Evolutionary conservation across 2,797 vertebrate genomes (phyloP).

Genomic region (Takifugu ocellatus): DNA sequence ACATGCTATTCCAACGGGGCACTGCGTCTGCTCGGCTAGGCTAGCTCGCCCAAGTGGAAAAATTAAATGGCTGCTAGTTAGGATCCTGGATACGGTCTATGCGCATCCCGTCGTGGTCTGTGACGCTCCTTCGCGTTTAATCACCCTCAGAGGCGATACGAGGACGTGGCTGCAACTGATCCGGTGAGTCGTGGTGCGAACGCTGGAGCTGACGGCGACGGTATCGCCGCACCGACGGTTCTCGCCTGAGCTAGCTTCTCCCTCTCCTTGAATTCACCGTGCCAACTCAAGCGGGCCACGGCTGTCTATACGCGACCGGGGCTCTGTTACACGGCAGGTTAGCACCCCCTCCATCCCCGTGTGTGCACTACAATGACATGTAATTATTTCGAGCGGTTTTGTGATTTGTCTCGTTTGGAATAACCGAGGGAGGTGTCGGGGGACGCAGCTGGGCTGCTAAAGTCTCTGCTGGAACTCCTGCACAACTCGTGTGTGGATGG

Average conservation of each 20-base stretch:
- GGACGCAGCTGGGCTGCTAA: conserved; percentile 33
- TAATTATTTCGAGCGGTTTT: not conserved
- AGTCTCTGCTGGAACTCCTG: conserved; percentile 15
- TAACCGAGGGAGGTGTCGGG: conserved; percentile 30
- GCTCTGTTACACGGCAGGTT: conserved; percentile 17
- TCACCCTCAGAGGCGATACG: conserved; percentile 23
- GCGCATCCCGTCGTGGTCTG: conserved; percentile 6
- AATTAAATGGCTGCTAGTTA: conserved; percentile 23
- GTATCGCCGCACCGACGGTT: conserved; percentile 23
- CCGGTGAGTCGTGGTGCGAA: conserved; percentile 63
- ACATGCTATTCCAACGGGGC: conserved; percentile 69
- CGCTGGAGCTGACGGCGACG: conserved; percentile 29
- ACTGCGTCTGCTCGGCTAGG: conserved; percentile 54
- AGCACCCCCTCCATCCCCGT: not conserved
- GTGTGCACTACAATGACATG: conserved; percentile 3
- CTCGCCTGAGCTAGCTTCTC: conserved; percentile 29
- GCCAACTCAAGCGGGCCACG: conserved; percentile 41
- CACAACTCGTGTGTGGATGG: not conserved
- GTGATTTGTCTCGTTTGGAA: conserved; percentile 5
- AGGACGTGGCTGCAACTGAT: conserved; percentile 40
- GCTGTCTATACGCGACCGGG: conserved; percentile 42
- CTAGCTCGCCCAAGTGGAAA: conserved; percentile 44
- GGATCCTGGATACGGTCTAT: conserved; percentile 20
- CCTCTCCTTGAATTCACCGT: conserved; percentile 27
- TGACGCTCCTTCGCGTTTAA: conserved; percentile 21